Conservation (phyloP, 2,888 invertebrate species). For the Thecocarcelia acutangulata region DNA sequence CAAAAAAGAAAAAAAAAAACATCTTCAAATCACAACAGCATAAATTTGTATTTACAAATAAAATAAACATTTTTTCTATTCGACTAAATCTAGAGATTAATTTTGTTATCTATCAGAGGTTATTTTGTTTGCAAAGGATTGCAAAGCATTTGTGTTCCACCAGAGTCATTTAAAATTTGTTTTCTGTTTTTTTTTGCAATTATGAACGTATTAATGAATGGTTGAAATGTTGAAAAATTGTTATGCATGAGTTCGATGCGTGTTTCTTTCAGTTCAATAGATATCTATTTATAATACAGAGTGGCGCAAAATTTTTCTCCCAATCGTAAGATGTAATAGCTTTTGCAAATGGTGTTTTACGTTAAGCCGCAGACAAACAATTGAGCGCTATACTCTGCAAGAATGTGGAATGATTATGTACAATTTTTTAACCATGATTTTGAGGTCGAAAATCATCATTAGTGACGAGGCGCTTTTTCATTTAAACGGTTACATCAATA, state of each 20-base stretch:
- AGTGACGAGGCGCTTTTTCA: too few species aligned
- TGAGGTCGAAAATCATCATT: too few species aligned
- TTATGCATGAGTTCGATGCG: constrained; percentile 14
- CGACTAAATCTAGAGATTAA: background rate
- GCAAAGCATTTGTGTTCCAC: background rate
- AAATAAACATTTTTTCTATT: constrained; percentile 9
- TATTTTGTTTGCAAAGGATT: background rate
- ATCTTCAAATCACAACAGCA: background rate
- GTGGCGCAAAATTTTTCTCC: too few species aligned
- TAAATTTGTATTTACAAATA: background rate
- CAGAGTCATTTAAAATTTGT: constrained; percentile 4
- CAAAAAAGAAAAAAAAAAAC: constrained; percentile 1
- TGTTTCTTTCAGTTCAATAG: constrained; percentile 38
- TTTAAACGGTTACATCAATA: too few species aligned
- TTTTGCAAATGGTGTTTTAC: too few species aligned
- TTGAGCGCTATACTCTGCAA: too few species aligned
- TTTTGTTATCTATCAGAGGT: background rate
- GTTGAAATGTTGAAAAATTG: constrained; percentile 11
- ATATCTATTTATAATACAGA: background rate
- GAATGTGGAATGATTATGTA: too few species aligned
- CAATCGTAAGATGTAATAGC: too few species aligned
- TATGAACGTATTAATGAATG: constrained; percentile 15
- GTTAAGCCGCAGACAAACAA: too few species aligned
- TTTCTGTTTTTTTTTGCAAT: constrained; percentile 10
- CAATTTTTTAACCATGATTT: too few species aligned